A percentile compares a stretch with the other conserved stretches of the same genome.
Evolutionary conservation across 2,797 vertebrate genomes (phyloP).

Genomic region (Vespertilio murinus): DNA sequence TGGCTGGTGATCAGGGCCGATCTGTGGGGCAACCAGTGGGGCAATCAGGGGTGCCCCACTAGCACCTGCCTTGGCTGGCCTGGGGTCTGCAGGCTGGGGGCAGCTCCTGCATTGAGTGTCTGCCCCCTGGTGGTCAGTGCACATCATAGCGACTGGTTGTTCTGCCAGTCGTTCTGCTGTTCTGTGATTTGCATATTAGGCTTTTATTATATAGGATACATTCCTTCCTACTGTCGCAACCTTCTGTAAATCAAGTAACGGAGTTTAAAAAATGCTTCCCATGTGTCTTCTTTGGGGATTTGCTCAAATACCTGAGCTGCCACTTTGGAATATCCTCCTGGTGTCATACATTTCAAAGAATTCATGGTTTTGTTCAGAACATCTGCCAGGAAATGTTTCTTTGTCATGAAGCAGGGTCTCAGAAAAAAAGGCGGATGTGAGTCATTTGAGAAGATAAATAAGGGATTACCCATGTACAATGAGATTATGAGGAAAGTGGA

Average conservation of each 20-base stretch:
- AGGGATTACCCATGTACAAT: constrained; percentile 78
- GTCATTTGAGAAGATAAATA: constrained; percentile 66
- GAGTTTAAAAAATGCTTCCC: constrained; percentile 23
- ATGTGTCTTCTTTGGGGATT: constrained; percentile 29
- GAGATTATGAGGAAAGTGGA: constrained; percentile 75
- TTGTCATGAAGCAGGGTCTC: not conserved
- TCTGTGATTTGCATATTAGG: too few species aligned
- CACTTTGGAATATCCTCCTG: constrained; percentile 56
- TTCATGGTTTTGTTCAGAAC: constrained; percentile 48
- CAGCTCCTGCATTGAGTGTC: too few species aligned
- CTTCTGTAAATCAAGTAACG: constrained; percentile 38
- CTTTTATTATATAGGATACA: not conserved
- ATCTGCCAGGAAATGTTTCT: constrained; percentile 36
- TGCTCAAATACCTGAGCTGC: constrained; percentile 50
- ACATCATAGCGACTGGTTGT: too few species aligned
- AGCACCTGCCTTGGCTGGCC: too few species aligned
- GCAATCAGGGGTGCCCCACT: too few species aligned
- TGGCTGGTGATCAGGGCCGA: too few species aligned
- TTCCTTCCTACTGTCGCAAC: not conserved
- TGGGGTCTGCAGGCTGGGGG: too few species aligned
- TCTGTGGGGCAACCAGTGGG: too few species aligned
- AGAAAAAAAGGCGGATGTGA: constrained; percentile 28
- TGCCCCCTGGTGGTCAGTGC: too few species aligned
- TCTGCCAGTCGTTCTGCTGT: accelerated
- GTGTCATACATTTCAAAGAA: constrained; percentile 55